phyloP scores from a whole-genome alignment of 2,113 vertebrate genomes.

The Laterallus jamaicensis region DNA sequence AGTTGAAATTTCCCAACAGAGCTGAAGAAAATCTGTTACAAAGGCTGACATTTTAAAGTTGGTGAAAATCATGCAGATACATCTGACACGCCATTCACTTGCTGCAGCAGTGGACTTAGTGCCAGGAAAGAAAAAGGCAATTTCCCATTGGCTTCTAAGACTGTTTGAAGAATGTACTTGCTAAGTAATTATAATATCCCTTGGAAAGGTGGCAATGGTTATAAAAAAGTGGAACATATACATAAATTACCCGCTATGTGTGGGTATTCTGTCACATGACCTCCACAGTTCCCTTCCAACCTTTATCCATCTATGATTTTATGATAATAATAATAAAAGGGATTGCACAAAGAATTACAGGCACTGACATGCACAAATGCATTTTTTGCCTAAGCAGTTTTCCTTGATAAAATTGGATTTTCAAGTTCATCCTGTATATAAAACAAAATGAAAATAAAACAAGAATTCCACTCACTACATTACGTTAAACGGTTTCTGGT shows the following conservation, averaged over 20 bases:
- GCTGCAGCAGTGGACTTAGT: neutral
- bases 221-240: neutral
- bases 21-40: conserved; percentile 37
- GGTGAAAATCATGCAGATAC: conserved; percentile 28
- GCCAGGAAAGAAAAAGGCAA: conserved; percentile 15
- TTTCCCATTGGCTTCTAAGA: neutral
- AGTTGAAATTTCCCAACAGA: conserved; percentile 60
- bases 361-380: neutral
- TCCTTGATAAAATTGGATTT: neutral
- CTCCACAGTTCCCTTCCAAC: neutral
- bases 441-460: neutral
- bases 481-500: neutral
- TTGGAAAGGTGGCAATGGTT: neutral
- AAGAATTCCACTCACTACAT: neutral
- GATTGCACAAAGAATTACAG: neutral
- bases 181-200: neutral
- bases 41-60: conserved; percentile 48
- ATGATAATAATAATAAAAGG: neutral
- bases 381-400: neutral
- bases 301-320: neutral
- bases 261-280: neutral
- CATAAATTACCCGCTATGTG: neutral
- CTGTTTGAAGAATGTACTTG: neutral
- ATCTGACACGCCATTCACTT: neutral
- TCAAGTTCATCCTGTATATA: neutral